These are phyloP conservation scores for Neogale vison DNA, from an alignment of 2,113 vertebrate species.

Conservation along the genomic window DNA sequence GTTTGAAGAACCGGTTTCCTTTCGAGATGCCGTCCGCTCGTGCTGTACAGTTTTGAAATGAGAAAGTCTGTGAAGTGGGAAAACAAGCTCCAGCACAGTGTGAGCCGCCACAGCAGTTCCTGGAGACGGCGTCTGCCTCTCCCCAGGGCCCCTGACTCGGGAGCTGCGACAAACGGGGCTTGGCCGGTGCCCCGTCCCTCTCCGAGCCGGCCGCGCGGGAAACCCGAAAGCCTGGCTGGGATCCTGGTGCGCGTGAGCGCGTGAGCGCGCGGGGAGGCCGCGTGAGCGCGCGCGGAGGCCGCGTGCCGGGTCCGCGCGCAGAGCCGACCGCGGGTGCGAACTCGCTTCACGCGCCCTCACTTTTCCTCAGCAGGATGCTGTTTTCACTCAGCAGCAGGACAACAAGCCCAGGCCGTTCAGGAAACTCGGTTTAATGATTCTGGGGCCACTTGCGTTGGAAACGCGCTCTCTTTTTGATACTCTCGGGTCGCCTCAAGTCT, in stretches of 20 bases:
- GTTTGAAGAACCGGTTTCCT: not conserved
- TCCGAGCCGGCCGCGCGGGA: not conserved
- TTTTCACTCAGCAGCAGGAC: not conserved
- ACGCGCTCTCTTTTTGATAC: not conserved
- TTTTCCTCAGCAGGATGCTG: not conserved
- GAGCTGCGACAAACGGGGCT: not conserved
- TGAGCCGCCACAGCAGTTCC: not conserved
- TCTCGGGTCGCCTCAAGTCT: not conserved
- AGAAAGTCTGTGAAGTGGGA: not conserved
- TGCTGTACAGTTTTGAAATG: not conserved
- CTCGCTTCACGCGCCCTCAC: not conserved
- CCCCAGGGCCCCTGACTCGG: not conserved
- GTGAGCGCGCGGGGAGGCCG: too few relatives aligned
- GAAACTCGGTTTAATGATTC: not conserved
- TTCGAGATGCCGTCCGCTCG: not conserved
- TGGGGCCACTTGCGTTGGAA: not conserved
- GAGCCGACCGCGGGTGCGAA: not conserved
- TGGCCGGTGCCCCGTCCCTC: not conserved
- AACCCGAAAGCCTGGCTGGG: not conserved
- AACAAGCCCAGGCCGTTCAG: not conserved
- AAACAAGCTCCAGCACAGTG: not conserved
- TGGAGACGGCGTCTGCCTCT: not conserved
- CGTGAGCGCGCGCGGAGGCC: too few relatives aligned
- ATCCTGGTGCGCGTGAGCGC: not conserved
- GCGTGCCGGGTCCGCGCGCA: too few relatives aligned